Evolutionary conservation across 2,888 invertebrate species (phyloP), one percentile per base, ranked within the genome.

Genomic region (Dolichopus griseipennis): DNA sequence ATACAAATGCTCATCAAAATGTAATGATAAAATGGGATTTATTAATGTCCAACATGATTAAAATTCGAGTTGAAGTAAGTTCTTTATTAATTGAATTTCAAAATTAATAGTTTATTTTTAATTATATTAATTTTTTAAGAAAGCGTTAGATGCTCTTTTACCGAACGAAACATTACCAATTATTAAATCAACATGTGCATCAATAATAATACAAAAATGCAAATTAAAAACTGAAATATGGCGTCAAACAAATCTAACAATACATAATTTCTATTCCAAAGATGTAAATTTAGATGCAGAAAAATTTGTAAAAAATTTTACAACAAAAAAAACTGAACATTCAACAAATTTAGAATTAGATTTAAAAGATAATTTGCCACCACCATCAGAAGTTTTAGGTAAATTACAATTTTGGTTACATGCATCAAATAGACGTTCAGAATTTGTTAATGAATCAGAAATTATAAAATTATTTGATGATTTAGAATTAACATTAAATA

Each of bases 141-240:
- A 72, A 70, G 80, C 75, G 15, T 78, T 82, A 66, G 81, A 81
- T 27, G 79, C 84, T 1, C 75, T 88, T 0, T 73, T 88, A 62
- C 83, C 87, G 0, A 78, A 83, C 27, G 87, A 86, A 70, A 82
- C 83, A 21, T 76, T 83, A 41, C 73, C 76, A 1, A 77, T 82
- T 63, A 83, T 86, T 2, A 83, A 83, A 71, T 76, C 80, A 34
- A 83, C 84, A 63, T 87, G 86, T 71, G 74, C 79, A 0, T 76
- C 82, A 27, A 81, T 87, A 37, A 81, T 87, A 1, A 77, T 77
- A 0, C 82, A 83, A 71, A 83, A 83, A 73, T 84, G 85, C 8
- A 75, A 76, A 61, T 81, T 83, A 20, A 82, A 85, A 66, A 82
- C 87, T 27, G 76, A 82, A 64, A 83, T 85, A 41, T 88, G 88